These are phyloP conservation scores for Carabus problematicus DNA, from an alignment of 2,888 invertebrate species.

Conservation along the genomic window DNA sequence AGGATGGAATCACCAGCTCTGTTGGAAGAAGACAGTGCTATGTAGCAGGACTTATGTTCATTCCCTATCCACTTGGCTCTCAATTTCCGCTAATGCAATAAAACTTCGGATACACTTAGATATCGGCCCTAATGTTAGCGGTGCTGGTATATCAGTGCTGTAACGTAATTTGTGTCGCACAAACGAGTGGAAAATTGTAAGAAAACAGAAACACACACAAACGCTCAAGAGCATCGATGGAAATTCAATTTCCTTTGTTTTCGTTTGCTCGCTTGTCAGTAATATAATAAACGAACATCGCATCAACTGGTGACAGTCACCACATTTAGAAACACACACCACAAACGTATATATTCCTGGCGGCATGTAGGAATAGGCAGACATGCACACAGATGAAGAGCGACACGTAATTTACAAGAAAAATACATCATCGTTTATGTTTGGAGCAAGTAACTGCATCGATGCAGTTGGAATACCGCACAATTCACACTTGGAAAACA, in stretches of 20 bases:
- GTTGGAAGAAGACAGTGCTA: background rate
- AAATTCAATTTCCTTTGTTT: slow-evolving; percentile 50
- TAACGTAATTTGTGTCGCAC: slow-evolving; percentile 50
- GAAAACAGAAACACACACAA: slow-evolving; percentile 50
- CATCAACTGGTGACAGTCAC: background rate
- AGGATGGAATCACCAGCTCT: background rate
- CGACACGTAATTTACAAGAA: background rate
- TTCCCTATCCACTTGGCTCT: slow-evolving; percentile 37
- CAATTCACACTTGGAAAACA: no score
- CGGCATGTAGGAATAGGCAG: background rate
- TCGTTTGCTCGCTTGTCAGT: slow-evolving; percentile 42
- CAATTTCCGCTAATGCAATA: slow-evolving; percentile 39
- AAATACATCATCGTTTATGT: no score
- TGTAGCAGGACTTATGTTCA: slow-evolving; percentile 30
- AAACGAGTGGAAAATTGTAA: slow-evolving; percentile 52
- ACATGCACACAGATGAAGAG: background rate
- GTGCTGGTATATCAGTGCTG: slow-evolving; percentile 46
- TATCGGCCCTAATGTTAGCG: background rate
- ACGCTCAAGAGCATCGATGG: slow-evolving; percentile 38
- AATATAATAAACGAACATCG: slow-evolving; percentile 28
- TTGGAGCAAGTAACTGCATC: no score
- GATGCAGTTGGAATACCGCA: no score
- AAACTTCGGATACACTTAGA: slow-evolving; percentile 38
- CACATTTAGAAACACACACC: no score
- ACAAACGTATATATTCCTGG: no score